Base-by-base conservation (phyloP, 2,113 vertebrate genomes). In the Lathamus discolor region DNA sequence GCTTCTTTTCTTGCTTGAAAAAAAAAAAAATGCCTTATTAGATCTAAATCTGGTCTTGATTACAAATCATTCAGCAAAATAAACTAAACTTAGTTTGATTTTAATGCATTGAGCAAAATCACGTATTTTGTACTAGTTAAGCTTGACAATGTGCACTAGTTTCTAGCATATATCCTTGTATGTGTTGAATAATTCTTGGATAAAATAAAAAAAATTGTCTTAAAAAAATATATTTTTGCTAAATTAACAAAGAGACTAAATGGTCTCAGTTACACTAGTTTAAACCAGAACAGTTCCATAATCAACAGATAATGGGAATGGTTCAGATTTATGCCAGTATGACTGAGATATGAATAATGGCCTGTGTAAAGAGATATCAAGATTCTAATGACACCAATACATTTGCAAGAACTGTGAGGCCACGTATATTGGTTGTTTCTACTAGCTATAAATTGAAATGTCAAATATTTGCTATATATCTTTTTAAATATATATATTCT, bases 401-500 rank as follows among this genome's bases (percentile, higher is more conserved):
- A 1, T 95, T 93, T 94, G 59, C 1, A 18, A 87, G 72, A 96
- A 70, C 84, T 95, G 87, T 86, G 41, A 94, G 83, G 88, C 97
- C 97, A 95, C 48, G 5, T 94, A 52, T 91, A 43, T 91, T 89
- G 95, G 68, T 23, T 84, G 76, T 83, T 90, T 54, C 90, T 93
- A 73, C 8, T 20, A 93, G 91, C 96, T 57, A 1, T 86, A 93
- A 96, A 95, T 95, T 90, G 94, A 96, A 54, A 27, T 19, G 67
- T 93, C 92, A 92, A 64, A 77, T 92, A 73, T 84, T 97, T 80
- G 33, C 48, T 94, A 41, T 44, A 80, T 73, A 41, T 90, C 78
- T 96, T 84, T 94, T 86, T 67, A 97, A 96, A 96, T 96, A 95
- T 97, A 96, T 97, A 95, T 96, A 95, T 92, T 69, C 29, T 43